A percentile compares a stretch with the other conserved stretches of the same genome.
Conservation (phyloP, 2,797 vertebrate species). For the Acanthurus lineatus region DNA sequence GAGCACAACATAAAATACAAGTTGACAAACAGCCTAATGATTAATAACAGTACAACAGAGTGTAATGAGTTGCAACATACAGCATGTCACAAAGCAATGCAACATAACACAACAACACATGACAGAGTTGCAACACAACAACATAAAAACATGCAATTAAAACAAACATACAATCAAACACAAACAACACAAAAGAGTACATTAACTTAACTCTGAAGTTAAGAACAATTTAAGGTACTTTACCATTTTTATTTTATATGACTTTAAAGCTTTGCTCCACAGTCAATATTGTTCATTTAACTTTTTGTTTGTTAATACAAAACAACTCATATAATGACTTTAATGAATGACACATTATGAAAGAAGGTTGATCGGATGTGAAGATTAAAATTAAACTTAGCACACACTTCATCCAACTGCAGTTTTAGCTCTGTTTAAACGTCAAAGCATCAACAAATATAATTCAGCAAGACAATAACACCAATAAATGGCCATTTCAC, state of each 20-base stretch:
- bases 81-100: constrained; percentile 14
- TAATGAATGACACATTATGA: not conserved
- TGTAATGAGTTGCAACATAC: constrained; percentile 37
- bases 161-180: constrained; percentile 2
- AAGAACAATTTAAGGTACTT: not conserved
- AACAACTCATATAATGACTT: not conserved
- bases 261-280: not conserved
- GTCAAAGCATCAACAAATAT: not conserved
- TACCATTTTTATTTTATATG: not conserved
- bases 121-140: constrained; percentile 33
- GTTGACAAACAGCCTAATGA: constrained; percentile 19
- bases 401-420: no score
- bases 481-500: not conserved
- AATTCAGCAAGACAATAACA: not conserved
- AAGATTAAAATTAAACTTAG: not conserved
- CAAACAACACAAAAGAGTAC: not conserved
- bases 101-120: constrained; percentile 8
- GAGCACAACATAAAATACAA: not conserved
- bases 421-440: not conserved
- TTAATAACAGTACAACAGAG: not conserved
- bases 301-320: not conserved
- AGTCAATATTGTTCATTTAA: not conserved
- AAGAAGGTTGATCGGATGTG: not conserved
- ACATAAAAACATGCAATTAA: not conserved
- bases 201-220: not conserved